A percentile compares a stretch with the other conserved stretches of the same genome.
Conservation (phyloP, 2,888 invertebrate species). For the Hirtodrosophila duncani region DNA sequence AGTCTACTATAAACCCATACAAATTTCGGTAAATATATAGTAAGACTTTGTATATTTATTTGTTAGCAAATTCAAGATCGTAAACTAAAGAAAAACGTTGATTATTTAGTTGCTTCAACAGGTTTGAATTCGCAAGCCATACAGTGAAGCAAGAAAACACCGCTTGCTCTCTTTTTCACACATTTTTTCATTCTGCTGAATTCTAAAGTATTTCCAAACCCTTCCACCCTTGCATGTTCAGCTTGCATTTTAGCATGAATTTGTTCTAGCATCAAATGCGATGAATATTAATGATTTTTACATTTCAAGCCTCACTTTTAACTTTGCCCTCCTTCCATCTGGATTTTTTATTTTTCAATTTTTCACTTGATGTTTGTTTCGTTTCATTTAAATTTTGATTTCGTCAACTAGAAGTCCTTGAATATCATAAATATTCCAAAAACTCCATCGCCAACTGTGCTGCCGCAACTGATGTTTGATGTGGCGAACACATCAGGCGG, state of each 20-base stretch:
- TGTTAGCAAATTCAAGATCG: no score
- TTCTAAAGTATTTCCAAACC: not conserved
- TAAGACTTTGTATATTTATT: no score
- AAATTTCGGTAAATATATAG: no score
- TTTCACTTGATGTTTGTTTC: conserved; percentile 7
- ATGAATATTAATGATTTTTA: conserved; percentile 75
- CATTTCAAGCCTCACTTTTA: conserved; percentile 38
- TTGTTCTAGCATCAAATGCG: conserved; percentile 34
- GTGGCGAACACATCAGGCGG: conserved; percentile 36
- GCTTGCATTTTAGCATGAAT: conserved; percentile 12
- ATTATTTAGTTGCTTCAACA: no score
- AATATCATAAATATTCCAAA: conserved; percentile 68
- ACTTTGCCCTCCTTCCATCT: conserved; percentile 26
- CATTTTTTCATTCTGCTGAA: not conserved
- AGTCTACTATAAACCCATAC: no score
- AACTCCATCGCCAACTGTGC: conserved; percentile 25
- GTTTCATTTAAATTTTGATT: conserved; percentile 18
- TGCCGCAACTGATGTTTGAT: conserved; percentile 51
- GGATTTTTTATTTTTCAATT: not conserved
- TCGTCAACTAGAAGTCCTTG: conserved; percentile 69
- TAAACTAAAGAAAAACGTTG: no score
- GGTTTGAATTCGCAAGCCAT: no score
- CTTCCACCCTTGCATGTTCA: not conserved
- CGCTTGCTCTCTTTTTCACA: no score
- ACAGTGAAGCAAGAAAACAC: no score